These are phyloP conservation scores for Drosophila melanocephala DNA, from an alignment of 2,888 invertebrate genomes.

Conservation along the genomic window DNA sequence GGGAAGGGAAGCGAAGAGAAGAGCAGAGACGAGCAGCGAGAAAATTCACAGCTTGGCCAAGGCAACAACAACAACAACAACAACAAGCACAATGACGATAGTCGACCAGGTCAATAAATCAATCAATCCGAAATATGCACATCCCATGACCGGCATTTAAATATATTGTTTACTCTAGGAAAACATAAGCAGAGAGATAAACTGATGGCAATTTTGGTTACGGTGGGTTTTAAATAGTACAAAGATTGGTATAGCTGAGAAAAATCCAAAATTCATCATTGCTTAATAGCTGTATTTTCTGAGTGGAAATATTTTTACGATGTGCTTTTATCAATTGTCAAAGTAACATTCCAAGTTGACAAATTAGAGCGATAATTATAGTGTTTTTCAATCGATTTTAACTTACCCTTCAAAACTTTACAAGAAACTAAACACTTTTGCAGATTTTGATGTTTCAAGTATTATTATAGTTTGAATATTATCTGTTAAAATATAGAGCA, in stretches of 20 bases:
- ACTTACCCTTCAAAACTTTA: background rate
- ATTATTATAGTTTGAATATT: background rate
- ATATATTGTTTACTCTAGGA: conserved; percentile 30
- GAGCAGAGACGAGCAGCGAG: background rate
- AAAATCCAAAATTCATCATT: too few relatives aligned
- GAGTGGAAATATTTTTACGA: background rate
- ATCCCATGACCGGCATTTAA: conserved; percentile 67
- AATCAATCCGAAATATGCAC: conserved; percentile 62
- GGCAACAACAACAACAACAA: conserved; percentile 10
- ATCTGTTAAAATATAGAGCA: background rate
- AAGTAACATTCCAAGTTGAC: background rate
- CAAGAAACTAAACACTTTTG: background rate
- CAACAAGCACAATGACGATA: conserved; percentile 15
- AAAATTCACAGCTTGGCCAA: conserved; percentile 29
- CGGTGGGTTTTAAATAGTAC: background rate
- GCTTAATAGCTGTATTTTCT: too few relatives aligned
- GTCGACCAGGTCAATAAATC: conserved; percentile 65
- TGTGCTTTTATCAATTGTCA: background rate
- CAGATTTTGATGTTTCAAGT: background rate
- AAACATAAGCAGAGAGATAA: background rate
- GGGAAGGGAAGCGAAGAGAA: background rate
- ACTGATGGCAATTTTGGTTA: background rate
- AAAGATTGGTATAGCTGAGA: background rate
- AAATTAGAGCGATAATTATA: background rate
- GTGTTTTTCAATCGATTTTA: background rate